Evolutionary conservation across 1,140 invertebrate species (phyloP).

Genomic region (Caenorhabditis brenneri): DNA sequence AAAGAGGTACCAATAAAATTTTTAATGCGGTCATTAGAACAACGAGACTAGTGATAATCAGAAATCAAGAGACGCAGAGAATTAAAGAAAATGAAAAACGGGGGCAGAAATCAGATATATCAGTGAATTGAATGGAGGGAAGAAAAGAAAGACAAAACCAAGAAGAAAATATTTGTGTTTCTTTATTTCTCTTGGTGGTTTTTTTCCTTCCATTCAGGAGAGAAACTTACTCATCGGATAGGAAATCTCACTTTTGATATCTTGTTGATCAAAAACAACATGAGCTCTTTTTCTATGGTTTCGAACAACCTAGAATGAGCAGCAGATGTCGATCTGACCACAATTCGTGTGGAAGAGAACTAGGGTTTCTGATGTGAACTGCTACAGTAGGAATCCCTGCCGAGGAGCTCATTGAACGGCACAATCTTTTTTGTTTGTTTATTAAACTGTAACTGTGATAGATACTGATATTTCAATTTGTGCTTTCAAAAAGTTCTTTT

Average conservation of each 20-base stretch:
- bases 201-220: not conserved
- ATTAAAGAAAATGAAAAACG: not conserved
- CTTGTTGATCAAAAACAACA: not conserved
- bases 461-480: no score
- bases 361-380: no score
- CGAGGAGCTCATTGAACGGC: no score
- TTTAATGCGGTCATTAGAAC: slow-evolving; percentile 36
- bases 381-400: no score
- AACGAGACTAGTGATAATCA: not conserved
- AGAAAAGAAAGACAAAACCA: not conserved
- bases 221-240: not conserved
- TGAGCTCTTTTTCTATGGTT: no score
- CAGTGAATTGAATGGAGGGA: not conserved
- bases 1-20: slow-evolving; percentile 15
- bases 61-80: not conserved
- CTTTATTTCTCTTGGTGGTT: not conserved
- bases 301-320: no score
- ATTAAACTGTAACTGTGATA: no score
- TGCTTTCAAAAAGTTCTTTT: no score
- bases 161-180: slow-evolving; percentile 21
- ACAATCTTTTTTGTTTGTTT: no score
- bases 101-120: not conserved
- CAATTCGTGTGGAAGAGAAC: no score
- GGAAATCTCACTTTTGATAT: not conserved
- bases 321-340: no score